Percentiles rank a stretch among this genome's conserved stretches.
Conservation (phyloP, 2,888 invertebrate species). For the Lacanobia oleracea region DNA sequence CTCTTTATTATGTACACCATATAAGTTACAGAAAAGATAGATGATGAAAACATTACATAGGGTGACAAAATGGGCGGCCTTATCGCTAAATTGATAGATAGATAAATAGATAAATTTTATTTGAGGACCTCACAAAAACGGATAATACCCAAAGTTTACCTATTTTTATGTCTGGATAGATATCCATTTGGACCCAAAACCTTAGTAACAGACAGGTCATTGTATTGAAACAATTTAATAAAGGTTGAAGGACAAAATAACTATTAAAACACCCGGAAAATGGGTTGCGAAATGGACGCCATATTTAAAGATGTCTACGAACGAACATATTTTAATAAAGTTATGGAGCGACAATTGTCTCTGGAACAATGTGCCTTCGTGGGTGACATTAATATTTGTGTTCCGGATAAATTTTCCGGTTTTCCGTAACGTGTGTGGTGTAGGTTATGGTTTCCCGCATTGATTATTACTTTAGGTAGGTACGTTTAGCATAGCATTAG, state of each 20-base stretch:
- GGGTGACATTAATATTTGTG: conserved; percentile 25
- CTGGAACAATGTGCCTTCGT: conserved; percentile 35
- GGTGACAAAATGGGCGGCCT: too few species aligned
- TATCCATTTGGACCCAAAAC: too few species aligned
- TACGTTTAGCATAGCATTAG: too few species aligned
- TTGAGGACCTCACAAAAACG: too few species aligned
- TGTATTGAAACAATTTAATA: background rate
- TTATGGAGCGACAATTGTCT: conserved; percentile 21
- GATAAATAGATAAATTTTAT: too few species aligned
- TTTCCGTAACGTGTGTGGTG: conserved; percentile 18
- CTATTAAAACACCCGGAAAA: conserved; percentile 39
- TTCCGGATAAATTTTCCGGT: conserved; percentile 24
- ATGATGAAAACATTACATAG: too few species aligned
- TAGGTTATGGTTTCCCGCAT: background rate
- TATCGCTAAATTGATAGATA: too few species aligned
- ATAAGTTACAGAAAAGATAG: too few species aligned
- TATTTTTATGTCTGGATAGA: too few species aligned
- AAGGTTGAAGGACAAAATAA: conserved; percentile 11
- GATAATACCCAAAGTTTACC: too few species aligned
- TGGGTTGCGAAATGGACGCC: conserved; percentile 2
- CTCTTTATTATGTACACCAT: too few species aligned
- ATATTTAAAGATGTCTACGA: background rate
- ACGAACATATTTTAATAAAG: conserved; percentile 21
- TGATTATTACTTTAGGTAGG: too few species aligned
- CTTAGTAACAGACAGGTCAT: background rate